Base-by-base conservation (phyloP, 2,888 invertebrate genomes). In the Mimumesa dahlbomi region DNA sequence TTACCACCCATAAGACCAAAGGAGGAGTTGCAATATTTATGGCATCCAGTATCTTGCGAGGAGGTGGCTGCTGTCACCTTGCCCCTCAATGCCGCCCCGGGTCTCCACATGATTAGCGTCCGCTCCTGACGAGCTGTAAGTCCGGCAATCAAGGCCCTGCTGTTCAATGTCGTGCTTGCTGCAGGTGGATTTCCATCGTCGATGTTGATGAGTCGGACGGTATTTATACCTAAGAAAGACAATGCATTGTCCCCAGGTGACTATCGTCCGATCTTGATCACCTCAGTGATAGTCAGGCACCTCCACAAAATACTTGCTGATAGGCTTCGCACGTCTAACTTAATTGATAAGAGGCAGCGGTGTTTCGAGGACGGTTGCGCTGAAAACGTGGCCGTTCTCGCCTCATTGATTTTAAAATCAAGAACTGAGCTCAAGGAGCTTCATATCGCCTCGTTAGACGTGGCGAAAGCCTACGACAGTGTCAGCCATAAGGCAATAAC, bases 401-500 rank as follows among this genome's bases (percentile, higher is more conserved):
- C 54, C 0, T 53, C 72, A 0, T n/a, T 75, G 1, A 16, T 74
- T 56, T 22, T 82, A 3, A 61, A 68, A 2, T 75, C 88, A 13
- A 63, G 84, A 45, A 48, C 56, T 13, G 59, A 72, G 0, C 45
- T 62, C 45, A 83, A 78, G 13, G 84, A 85, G 50, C 82, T 90
- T 67, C 89, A 89, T 65, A 79, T 88, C 53, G 88, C 84, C 52
- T 84, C 88, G 42, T 75, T 90, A 25, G 90, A 90, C 73, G 87
- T 90, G 16, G 82, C 87, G 7, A 90, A 90, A 76, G 90, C 90
- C 4, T 90, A 89, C 69, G 90, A 90, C 65, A 86, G 79, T 0
- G 81, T 88, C 53, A 84, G 84, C 19, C 86, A 87, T 52, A 14
- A 25, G 16, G 85, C 84, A 0, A 73, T 89, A 0, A 49, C 74